Percentiles rank a stretch among this genome's conserved stretches.
Evolutionary conservation across 30 jellyfish, hydroid and myxozoan genomes (phyloP).

Genomic region (Turritopsis dohrnii): DNA sequence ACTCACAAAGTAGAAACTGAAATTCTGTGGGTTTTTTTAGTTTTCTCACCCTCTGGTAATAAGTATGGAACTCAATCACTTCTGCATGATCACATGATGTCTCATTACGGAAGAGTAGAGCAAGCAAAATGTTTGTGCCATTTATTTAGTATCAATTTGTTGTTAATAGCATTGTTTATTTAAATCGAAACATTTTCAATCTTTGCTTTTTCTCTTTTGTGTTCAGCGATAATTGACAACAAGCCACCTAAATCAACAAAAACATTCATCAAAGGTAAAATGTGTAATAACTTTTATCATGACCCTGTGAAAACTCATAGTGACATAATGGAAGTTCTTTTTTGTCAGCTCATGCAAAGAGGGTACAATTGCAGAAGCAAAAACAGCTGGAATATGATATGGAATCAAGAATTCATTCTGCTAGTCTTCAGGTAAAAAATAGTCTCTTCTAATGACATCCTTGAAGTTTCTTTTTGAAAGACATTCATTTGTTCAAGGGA

Average conservation of each 20-base stretch:
- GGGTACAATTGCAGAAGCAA: background rate
- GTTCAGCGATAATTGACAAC: slow-evolving; percentile 24
- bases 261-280: slow-evolving; percentile 10
- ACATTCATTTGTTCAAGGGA: background rate
- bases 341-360: background rate
- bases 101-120: slow-evolving; percentile 35
- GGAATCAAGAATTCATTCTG: background rate
- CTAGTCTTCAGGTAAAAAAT: background rate
- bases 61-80: slow-evolving; percentile 40
- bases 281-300: background rate
- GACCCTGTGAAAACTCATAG: no score
- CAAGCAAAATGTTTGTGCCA: slow-evolving; percentile 29
- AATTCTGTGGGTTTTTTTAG: slow-evolving; percentile 9
- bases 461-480: background rate
- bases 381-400: background rate
- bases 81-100: slow-evolving; percentile 45
- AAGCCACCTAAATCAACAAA: slow-evolving; percentile 27
- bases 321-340: background rate
- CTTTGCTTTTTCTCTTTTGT: no score
- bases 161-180: no score
- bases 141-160: no score
- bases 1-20: no score
- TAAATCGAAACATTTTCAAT: no score
- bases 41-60: slow-evolving; percentile 35
- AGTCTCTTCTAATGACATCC: background rate